A percentile compares a stretch with the other conserved stretches of the same genome.
These are phyloP conservation scores for Pteromalus puparum DNA, from an alignment of 1,140 invertebrate species.

Conservation along the genomic window DNA sequence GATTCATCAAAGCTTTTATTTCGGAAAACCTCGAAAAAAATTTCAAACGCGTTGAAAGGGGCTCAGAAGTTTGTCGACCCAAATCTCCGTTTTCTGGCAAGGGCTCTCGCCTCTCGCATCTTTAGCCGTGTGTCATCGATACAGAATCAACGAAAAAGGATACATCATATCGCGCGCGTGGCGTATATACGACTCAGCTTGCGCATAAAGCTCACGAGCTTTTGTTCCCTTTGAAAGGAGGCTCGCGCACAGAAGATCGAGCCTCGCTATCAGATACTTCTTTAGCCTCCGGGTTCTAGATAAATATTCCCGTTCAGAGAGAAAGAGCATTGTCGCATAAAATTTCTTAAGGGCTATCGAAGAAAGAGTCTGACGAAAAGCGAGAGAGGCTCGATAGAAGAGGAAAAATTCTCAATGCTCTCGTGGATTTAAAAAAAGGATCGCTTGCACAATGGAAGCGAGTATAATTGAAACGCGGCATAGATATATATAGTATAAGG, in stretches of 20 bases:
- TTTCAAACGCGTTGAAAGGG: background rate
- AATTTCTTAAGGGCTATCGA: background rate
- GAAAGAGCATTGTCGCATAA: slow-evolving; percentile 14
- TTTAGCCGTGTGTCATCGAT: background rate
- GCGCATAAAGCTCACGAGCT: background rate
- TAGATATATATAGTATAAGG: background rate
- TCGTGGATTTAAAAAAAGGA: background rate
- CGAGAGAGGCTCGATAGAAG: background rate
- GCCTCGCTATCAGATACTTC: slow-evolving; percentile 19
- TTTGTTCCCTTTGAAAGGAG: slow-evolving; percentile 17
- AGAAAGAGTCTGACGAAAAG: background rate
- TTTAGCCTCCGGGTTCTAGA: slow-evolving; percentile 10
- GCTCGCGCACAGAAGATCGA: slow-evolving; percentile 10
- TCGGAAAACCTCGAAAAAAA: too few species aligned
- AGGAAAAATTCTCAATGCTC: background rate
- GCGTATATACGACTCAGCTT: too few species aligned
- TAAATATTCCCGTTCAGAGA: background rate
- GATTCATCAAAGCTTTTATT: too few species aligned
- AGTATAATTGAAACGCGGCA: background rate
- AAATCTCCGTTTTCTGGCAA: background rate
- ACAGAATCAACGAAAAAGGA: slow-evolving; percentile 23
- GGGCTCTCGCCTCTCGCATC: background rate
- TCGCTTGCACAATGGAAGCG: background rate
- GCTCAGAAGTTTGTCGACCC: slow-evolving; percentile 14
- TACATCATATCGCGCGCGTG: background rate